A percentile compares a stretch with the other conserved stretches of the same genome.
Evolutionary conservation across 2,888 invertebrate species (phyloP).

Genomic region (Pachycephus smyrnensis): DNA sequence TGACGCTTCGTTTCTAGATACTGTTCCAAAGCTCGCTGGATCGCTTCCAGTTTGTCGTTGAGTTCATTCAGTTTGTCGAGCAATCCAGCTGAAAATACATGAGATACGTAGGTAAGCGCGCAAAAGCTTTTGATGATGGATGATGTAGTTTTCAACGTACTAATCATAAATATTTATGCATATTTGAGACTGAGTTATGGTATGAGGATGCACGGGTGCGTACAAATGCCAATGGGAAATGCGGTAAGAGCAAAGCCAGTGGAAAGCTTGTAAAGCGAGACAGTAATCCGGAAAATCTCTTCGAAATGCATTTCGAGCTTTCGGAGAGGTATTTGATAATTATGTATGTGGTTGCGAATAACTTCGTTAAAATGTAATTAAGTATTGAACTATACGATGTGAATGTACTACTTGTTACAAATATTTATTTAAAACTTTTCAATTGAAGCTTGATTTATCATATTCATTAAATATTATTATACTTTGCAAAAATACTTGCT

Average conservation of each 20-base stretch:
- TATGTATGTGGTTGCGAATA: neutral
- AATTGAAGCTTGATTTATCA: neutral
- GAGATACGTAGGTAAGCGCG: neutral
- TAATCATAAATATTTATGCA: neutral
- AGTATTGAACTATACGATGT: neutral
- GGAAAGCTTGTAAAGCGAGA: neutral
- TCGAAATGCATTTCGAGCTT: neutral
- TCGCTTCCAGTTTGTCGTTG: constrained; percentile 81
- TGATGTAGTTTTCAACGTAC: neutral
- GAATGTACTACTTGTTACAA: neutral
- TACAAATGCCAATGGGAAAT: neutral
- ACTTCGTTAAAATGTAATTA: neutral
- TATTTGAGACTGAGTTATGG: neutral
- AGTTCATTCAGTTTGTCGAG: constrained; percentile 78
- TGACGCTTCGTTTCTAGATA: constrained; percentile 92
- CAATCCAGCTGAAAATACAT: constrained; percentile 65
- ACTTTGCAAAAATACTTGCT: no score
- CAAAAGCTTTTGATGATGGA: neutral
- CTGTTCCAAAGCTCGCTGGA: constrained; percentile 85
- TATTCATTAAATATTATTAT: neutral
- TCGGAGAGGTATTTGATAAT: neutral
- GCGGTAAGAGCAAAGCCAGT: neutral
- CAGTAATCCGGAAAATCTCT: neutral
- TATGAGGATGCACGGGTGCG: neutral
- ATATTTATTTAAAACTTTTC: neutral